Percentiles rank a stretch among this genome's conserved stretches.
phyloP scores from a whole-genome alignment of 2,113 vertebrate genomes.

The Nicator chloris region DNA sequence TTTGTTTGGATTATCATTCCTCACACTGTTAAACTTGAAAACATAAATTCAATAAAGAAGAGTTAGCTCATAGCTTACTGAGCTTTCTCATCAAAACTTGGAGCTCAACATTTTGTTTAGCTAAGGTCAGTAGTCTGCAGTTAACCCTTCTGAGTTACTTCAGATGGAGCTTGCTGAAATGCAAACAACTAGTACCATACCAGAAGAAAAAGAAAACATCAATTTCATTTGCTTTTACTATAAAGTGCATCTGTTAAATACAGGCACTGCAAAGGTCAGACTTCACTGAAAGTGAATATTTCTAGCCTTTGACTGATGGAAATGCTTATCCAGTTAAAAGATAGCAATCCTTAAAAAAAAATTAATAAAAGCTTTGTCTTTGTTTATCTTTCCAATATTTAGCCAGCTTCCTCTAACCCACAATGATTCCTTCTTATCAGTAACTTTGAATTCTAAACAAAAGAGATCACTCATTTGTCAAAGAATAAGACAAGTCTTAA shows the following conservation, averaged over 20 bases:
- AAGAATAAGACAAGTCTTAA: background rate
- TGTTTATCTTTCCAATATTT: background rate
- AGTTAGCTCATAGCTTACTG: constrained; percentile 16
- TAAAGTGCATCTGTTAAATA: background rate
- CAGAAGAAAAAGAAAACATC: background rate
- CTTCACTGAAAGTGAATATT: background rate
- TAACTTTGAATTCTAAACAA: background rate
- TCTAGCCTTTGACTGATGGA: background rate
- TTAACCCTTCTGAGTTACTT: constrained; percentile 35
- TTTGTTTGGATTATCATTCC: constrained; percentile 47
- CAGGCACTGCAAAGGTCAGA: background rate
- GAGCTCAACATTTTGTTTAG: constrained; percentile 29
- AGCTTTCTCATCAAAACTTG: constrained; percentile 17
- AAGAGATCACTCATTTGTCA: background rate
- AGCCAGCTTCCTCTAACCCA: background rate
- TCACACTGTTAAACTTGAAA: constrained; percentile 24
- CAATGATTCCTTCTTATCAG: background rate
- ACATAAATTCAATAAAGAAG: constrained; percentile 22
- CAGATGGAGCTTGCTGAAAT: background rate
- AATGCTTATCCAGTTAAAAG: background rate
- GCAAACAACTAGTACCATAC: background rate
- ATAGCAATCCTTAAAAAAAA: background rate
- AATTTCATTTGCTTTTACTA: background rate
- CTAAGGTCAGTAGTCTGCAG: background rate
- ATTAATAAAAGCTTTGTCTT: background rate